Evolutionary conservation across 2,888 invertebrate genomes (phyloP), one percentile per base, ranked within the genome.

Genomic region (Endotricha flammealis): DNA sequence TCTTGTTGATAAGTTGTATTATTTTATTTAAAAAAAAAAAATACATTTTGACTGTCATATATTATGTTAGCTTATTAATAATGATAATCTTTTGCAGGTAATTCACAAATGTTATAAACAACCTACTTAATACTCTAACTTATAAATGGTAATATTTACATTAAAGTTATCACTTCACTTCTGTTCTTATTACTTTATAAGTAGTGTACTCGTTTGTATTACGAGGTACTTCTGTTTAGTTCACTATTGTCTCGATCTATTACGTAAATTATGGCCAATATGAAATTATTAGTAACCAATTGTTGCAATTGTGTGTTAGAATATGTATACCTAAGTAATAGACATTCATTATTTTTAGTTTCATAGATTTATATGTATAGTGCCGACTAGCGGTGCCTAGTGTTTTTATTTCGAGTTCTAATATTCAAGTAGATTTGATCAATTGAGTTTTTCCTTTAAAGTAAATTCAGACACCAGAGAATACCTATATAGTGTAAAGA

Each of bases 321-420:
- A 53, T 44, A 64, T 64, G 56, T 68, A 61, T 72, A 71, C 54
- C 49, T 65, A 58, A 57, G 60, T 59, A 62, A n/a, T 68, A 68
- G 57, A 48, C 34, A 46, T 62, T 48, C 52, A 57, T 51, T 72
- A 59, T 77, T 77, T 69, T 75, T 79, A 74, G 74, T 72, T 65
- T 45, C 27, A 64, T 81, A 83, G 73, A 59, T 32, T 57, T 67
- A 34, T 64, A 63, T 69, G 60, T 58, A 59, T 71, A 70, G 70
- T 41, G 55, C 81, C 81, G 82, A 59, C 10, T 85, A 85, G 83
- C 82, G 83, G 81, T 56, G 38, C 36, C 50, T 82, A 80, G 76
- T 42, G 43, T 59, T 71, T 72, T 75, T 65, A 55, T 74, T 77
- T 73, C 41, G 40, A 60, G 42, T 64, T 66, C 59, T 63, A 58